Evolutionary conservation across 2,113 vertebrate genomes (phyloP), one percentile per base, ranked within the genome.

Genomic region (Ahaetulla prasina): DNA sequence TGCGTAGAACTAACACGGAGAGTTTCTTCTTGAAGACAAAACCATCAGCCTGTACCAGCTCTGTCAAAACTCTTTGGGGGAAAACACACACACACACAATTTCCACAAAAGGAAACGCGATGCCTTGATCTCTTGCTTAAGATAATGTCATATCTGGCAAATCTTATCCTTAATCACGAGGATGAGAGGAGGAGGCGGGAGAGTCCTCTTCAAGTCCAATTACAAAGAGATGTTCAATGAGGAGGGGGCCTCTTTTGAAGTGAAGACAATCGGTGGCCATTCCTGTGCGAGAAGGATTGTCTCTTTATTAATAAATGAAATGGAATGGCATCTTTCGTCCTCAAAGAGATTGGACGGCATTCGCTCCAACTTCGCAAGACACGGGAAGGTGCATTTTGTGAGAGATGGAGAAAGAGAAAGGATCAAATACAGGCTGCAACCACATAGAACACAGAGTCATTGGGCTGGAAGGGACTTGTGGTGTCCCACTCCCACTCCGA

Each of bases 181-280:
- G 43, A 94, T 91, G 90, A 92, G 53, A 80, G 35, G 25, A 27
- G 8, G 22, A 55, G 22, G 8, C 1, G 50, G 63, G 53, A 45
- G 54, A 18, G 87, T 18, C 94, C 94, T 85, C 93, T 94, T 94
- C 86, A 93, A 94, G 93, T 96, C 92, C 95, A 94, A 96, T 95
- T 96, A 94, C 93, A 95, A 96, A 96, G 89, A 54, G 85, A 95
- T 96, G 85, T 94, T 95, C 95, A 95, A 95, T 91, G 45, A 95
- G 89, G 85, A 84, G 92, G 63, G 74, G 12, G 92, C 90, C 92
- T 55, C n/a, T 95, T 96, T 95, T 96, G 96, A 96, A 95, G 93
- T 95, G 52, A 88, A 94, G 45, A 60, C 47, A 84, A 30, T 89
- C 93, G n/a, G 57, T 95, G 94, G 94, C 94, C 94, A 95, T 95